Conservation (phyloP, 2,888 invertebrate species). For the Parochlus steinenii region DNA sequence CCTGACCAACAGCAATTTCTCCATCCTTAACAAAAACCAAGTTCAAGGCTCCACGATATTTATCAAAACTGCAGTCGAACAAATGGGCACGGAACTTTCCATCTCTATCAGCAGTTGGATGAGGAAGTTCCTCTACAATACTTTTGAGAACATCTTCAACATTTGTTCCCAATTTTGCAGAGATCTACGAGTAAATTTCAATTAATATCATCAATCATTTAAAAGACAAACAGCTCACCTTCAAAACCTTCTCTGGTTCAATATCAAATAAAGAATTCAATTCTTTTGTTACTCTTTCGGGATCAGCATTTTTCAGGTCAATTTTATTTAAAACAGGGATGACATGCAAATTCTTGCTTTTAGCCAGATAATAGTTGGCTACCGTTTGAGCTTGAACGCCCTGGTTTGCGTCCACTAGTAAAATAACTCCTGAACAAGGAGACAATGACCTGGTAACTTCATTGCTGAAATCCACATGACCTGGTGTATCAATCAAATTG, state of each 20-base stretch:
- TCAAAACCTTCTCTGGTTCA: conserved; percentile 49
- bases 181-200: conserved; percentile 36
- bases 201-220: neutral
- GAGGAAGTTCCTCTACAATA: conserved; percentile 62
- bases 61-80: conserved; percentile 91
- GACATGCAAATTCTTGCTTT: conserved; percentile 59
- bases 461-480: conserved; percentile 94
- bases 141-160: conserved; percentile 59
- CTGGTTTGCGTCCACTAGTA: conserved; percentile 92
- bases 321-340: conserved; percentile 95
- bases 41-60: conserved; percentile 65
- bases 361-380: conserved; percentile 87
- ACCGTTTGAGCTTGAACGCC: conserved; percentile 95
- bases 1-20: conserved; percentile 49
- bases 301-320: conserved; percentile 80
- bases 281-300: conserved; percentile 65
- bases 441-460: conserved; percentile 85
- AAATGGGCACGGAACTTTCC: conserved; percentile 61
- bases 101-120: conserved; percentile 42
- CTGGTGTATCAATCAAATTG: conserved; percentile 95
- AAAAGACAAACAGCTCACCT: conserved; percentile 32
- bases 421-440: conserved; percentile 87
- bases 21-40: conserved; percentile 68
- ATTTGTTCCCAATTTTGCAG: conserved; percentile 83
- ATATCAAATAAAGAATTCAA: conserved; percentile 69